Evolutionary conservation across 2,888 invertebrate species (phyloP).

Genomic region (Fissipunctia ypsillon): DNA sequence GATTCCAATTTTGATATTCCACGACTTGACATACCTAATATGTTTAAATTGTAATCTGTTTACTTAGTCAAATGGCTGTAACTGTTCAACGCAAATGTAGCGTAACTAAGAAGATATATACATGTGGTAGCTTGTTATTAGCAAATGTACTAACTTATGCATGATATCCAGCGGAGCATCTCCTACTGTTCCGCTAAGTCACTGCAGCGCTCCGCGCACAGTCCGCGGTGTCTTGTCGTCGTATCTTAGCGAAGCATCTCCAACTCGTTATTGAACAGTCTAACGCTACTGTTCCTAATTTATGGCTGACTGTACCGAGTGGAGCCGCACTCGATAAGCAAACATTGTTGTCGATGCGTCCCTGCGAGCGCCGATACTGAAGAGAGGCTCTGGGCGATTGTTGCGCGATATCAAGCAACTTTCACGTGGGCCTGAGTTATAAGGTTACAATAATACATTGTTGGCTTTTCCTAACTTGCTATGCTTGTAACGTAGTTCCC

Average conservation of each 20-base stretch:
- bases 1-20: no score
- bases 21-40: no score
- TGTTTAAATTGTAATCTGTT: no score
- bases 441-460: not conserved
- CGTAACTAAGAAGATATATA: no score
- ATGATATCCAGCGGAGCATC: no score
- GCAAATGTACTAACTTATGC: no score
- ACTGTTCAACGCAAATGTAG: no score
- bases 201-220: no score
- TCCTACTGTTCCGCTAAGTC: not conserved
- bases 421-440: not conserved
- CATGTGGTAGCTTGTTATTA: no score
- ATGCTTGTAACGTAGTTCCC: not conserved
- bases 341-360: not conserved
- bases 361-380: not conserved
- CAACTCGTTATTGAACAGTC: not conserved
- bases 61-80: no score
- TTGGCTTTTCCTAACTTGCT: not conserved
- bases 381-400: not conserved
- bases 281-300: not conserved
- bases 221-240: not conserved
- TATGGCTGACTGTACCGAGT: not conserved
- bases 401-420: not conserved
- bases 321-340: slow-evolving; percentile 5
- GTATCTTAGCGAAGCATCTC: not conserved